phyloP scores from a whole-genome alignment of 2,113 vertebrate genomes.

The Gadus macrocephalus region DNA sequence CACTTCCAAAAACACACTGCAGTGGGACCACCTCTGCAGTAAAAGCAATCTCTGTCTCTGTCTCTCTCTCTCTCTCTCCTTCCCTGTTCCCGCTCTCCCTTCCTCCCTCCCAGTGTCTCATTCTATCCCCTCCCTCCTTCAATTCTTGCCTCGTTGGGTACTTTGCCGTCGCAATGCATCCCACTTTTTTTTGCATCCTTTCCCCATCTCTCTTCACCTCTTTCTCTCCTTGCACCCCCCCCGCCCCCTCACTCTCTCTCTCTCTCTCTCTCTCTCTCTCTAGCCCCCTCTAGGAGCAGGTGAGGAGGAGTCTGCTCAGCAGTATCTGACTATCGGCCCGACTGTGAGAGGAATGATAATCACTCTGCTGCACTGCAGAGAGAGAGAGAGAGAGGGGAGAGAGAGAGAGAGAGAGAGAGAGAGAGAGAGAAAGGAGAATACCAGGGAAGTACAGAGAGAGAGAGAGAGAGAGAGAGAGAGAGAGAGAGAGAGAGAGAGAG shows the following conservation, averaged over 20 bases:
- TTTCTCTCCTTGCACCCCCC: neutral
- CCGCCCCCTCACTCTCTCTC: neutral
- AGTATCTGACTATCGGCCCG: slow-evolving; percentile 75
- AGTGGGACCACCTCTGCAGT: slow-evolving; percentile 67
- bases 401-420: slow-evolving; percentile 29
- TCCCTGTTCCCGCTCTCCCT: neutral
- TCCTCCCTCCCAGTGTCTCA: slow-evolving; percentile 23
- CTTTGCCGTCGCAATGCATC: slow-evolving; percentile 24
- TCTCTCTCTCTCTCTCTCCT: slow-evolving; percentile 13
- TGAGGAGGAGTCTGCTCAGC: slow-evolving; percentile 71
- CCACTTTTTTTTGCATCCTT: neutral
- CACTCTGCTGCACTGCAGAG: slow-evolving; percentile 73
- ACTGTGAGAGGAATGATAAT: slow-evolving; percentile 76
- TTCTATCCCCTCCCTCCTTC: slow-evolving; percentile 12
- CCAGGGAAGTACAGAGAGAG: neutral
- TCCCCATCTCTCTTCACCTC: too few relatives aligned
- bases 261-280: neutral
- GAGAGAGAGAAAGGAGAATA: neutral
- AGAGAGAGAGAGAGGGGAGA: slow-evolving; percentile 45
- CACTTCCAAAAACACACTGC: slow-evolving; percentile 29
- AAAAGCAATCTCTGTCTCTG: slow-evolving; percentile 42
- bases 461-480: neutral
- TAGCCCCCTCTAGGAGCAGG: slow-evolving; percentile 56
- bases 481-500: neutral
- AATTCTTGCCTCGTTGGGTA: slow-evolving; percentile 8